Base-by-base conservation (phyloP, 2,888 invertebrate species). In the Emmelina monodactyla region DNA sequence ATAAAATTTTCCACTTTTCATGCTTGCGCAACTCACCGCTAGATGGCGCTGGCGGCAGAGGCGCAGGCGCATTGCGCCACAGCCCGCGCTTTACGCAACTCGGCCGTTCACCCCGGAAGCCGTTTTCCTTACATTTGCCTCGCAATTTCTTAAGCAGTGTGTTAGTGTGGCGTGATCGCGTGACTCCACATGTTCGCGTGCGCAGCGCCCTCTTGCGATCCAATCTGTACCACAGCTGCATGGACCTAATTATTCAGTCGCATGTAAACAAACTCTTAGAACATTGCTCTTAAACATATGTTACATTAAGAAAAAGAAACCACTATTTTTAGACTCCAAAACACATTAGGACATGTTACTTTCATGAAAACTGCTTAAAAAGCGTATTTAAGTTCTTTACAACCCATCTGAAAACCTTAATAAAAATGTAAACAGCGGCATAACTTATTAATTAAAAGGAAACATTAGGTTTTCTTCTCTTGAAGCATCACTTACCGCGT, bases 71-170 rank as follows among this genome's bases (percentile, higher is more conserved):
- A 59, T 64, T 66, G 67, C 70, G 69, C 72, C 67, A 72, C 67
- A 55, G 50, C 56, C 50, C 60, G 57, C 59, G 57, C 59, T 76
- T 78, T 78, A 75, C 76, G 78, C 79, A 79, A 79, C 71, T 54
- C 60, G 76, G 71, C 61, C 75, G 49, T 76, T 79, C 65, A 79
- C 78, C 79, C 78, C 79, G 79, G 79, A 78, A 79, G 76, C 62
- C 71, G 65, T 73, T 79, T 76, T 75, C 76, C 73, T 72, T 58
- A 58, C 64, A 63, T 73, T 75, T 76, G 73, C 76, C 73, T 72
- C 58, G 58, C 64, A 63, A 73, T 75, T 76, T 75, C 76, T 76
- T 72, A 70, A 69, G 53, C 67, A 71, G 65, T 75, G 59, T 73
- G 73, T 72, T 76, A 71, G 62, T 71, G 67, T 62, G 67, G 61